Conservation (phyloP, 2,888 invertebrate genomes). For the Drosophila robusta region DNA sequence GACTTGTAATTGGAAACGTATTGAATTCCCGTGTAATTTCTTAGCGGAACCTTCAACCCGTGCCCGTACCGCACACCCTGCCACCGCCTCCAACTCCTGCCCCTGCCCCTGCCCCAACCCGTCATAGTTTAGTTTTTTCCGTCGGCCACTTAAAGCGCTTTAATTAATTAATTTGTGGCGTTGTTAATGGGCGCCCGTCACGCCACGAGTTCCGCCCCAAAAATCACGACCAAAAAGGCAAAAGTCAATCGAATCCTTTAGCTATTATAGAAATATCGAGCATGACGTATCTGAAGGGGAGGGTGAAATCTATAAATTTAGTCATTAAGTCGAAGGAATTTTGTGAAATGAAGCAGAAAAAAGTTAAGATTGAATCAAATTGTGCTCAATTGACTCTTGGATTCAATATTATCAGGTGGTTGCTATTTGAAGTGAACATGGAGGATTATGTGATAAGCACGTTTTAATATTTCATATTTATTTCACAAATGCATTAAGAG, state of each 20-base stretch:
- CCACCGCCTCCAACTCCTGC: background rate
- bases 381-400: background rate
- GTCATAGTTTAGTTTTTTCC: conserved; percentile 5
- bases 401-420: too few species aligned
- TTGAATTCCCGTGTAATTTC: conserved; percentile 49
- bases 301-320: conserved; percentile 43
- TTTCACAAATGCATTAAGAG: too few species aligned
- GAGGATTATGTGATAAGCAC: too few species aligned
- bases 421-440: too few species aligned
- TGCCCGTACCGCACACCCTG: background rate
- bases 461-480: too few species aligned
- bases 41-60: conserved; percentile 21
- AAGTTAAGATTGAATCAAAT: background rate
- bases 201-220: conserved; percentile 51
- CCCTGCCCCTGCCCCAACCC: background rate
- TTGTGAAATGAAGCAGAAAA: background rate
- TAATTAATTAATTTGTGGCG: conserved; percentile 76
- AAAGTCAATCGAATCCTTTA: conserved; percentile 62
- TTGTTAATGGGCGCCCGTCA: conserved; percentile 65
- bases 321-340: conserved; percentile 34
- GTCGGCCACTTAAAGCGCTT: conserved; percentile 61
- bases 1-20: conserved; percentile 45
- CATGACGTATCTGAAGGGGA: conserved; percentile 26
- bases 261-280: conserved; percentile 17
- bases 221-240: conserved; percentile 45